These are phyloP conservation scores for Hippopotamus amphibius DNA, from an alignment of 2,113 vertebrate species.

Conservation along the genomic window DNA sequence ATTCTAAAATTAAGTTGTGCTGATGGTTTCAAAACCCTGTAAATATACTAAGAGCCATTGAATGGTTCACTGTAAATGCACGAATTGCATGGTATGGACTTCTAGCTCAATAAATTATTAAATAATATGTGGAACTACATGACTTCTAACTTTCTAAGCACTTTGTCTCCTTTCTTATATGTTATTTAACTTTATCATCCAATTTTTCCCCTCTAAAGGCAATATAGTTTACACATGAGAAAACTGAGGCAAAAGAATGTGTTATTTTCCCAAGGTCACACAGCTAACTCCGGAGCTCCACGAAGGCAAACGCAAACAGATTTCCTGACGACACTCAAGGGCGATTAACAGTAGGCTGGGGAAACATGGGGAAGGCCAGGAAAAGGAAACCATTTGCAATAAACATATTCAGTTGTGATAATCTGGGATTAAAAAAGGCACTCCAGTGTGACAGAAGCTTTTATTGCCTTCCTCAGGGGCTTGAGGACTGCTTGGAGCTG, in stretches of 20 bases:
- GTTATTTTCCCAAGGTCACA: background rate
- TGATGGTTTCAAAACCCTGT: background rate
- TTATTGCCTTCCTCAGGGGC: background rate
- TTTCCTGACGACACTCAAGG: background rate
- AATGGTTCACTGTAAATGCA: background rate
- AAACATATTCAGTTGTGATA: slow-evolving; percentile 57
- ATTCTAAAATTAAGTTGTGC: slow-evolving; percentile 35
- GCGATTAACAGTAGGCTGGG: slow-evolving; percentile 26
- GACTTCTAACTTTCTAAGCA: background rate
- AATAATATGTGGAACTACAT: background rate
- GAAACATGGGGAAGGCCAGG: background rate
- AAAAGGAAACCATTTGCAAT: slow-evolving; percentile 52
- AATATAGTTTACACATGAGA: slow-evolving; percentile 1
- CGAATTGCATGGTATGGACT: background rate
- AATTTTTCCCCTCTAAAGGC: background rate
- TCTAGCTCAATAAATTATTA: background rate
- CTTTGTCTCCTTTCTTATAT: background rate
- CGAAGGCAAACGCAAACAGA: background rate
- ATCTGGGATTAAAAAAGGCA: slow-evolving; percentile 52
- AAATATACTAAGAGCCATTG: background rate
- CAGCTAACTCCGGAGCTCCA: background rate
- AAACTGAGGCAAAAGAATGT: background rate
- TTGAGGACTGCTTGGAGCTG: slow-evolving; percentile 63
- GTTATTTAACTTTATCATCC: background rate
- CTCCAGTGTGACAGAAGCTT: slow-evolving; percentile 44